Evolutionary conservation across 2,888 invertebrate species (phyloP).

Genomic region (Microplitis deprimator): DNA sequence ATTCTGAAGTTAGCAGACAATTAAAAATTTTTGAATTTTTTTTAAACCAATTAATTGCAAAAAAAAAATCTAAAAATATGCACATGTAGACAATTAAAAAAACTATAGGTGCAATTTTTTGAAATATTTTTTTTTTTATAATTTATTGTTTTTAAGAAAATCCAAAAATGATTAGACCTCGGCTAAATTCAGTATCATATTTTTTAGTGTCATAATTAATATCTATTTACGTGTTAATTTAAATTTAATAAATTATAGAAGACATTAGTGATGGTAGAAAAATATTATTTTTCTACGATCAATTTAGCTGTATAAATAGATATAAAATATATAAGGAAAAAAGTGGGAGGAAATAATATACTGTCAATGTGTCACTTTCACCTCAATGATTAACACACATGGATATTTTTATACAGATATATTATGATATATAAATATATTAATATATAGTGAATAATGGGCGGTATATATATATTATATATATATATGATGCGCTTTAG

Average conservation of each 20-base stretch:
- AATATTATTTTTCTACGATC: not conserved
- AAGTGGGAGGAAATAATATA: not conserved
- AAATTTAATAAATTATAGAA: not conserved
- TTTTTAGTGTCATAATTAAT: too few relatives aligned
- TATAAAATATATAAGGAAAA: not conserved
- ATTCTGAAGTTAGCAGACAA: too few relatives aligned
- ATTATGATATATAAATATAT: not conserved
- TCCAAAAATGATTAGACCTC: too few relatives aligned
- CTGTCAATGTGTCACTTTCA: constrained; percentile 41
- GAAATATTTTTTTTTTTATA: too few relatives aligned
- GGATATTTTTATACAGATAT: not conserved
- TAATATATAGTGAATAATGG: not conserved
- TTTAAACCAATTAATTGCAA: too few relatives aligned
- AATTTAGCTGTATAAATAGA: not conserved
- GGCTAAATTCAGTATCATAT: too few relatives aligned
- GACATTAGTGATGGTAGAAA: not conserved
- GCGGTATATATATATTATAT: not conserved
- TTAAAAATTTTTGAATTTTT: too few relatives aligned
- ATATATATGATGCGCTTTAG: constrained; percentile 34
- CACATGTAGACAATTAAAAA: too few relatives aligned
- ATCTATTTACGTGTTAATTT: not conserved
- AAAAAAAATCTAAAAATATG: too few relatives aligned
- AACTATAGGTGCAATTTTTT: too few relatives aligned
- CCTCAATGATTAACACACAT: constrained; percentile 39
- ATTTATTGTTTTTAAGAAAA: too few relatives aligned